phyloP scores from a whole-genome alignment of 2,888 invertebrate species.

The Dicranocentrus wangi region DNA sequence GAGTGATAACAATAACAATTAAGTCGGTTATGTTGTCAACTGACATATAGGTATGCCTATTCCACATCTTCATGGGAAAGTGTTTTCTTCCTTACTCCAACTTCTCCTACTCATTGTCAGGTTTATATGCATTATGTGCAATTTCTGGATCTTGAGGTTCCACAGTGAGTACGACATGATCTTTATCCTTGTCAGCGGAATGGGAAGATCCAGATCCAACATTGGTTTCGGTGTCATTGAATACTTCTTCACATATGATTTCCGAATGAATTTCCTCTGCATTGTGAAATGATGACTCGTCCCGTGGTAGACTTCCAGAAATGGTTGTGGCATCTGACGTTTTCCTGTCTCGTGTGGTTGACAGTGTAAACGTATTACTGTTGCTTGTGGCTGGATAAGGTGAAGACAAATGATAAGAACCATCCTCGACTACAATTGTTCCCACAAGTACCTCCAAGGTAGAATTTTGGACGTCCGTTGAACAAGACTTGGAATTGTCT shows the following conservation, averaged over 20 bases:
- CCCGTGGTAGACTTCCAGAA: conserved; percentile 65
- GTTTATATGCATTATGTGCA: neutral
- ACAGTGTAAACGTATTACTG: conserved; percentile 48
- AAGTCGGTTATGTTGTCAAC: too few relatives aligned
- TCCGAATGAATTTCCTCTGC: conserved; percentile 57
- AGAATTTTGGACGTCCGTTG: conserved; percentile 25
- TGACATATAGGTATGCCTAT: too few relatives aligned
- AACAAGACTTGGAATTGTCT: conserved; percentile 41
- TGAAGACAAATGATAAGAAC: conserved; percentile 42
- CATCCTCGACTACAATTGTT: conserved; percentile 39
- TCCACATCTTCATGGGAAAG: too few relatives aligned
- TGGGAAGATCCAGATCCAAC: conserved; percentile 5
- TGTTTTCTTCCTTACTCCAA: too few relatives aligned
- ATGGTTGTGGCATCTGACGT: conserved; percentile 66
- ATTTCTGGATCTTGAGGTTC: too few relatives aligned
- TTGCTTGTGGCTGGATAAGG: conserved; percentile 52
- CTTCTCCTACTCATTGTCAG: neutral
- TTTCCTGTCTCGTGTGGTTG: conserved; percentile 56
- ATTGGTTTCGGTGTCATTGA: conserved; percentile 15
- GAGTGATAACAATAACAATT: too few relatives aligned
- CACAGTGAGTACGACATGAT: too few relatives aligned
- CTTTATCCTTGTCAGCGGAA: conserved; percentile 42
- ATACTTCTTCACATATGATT: conserved; percentile 57
- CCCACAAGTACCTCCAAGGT: conserved; percentile 52
- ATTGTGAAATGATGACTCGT: conserved; percentile 63